These are phyloP conservation scores for Ephestia elutella DNA, from an alignment of 1,140 invertebrate genomes.

Conservation along the genomic window DNA sequence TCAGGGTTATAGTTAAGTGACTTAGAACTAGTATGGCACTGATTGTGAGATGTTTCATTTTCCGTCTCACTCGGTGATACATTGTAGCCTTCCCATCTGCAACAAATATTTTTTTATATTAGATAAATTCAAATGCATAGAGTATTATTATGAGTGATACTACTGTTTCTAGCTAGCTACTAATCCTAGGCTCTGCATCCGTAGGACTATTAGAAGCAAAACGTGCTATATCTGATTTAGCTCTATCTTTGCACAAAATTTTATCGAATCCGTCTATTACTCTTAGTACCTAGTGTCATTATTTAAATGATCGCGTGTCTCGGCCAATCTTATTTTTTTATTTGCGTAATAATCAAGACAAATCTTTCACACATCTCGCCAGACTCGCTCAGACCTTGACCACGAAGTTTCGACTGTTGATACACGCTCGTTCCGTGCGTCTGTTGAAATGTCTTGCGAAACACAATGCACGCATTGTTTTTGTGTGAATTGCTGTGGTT, in stretches of 20 bases:
- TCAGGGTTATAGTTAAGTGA: constrained; percentile 20
- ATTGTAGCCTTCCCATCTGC: constrained; percentile 48
- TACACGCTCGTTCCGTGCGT: background rate
- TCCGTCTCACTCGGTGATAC: constrained; percentile 52
- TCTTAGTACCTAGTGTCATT: too few relatives aligned
- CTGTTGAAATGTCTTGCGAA: background rate
- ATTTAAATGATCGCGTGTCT: too few relatives aligned
- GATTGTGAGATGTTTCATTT: constrained; percentile 36
- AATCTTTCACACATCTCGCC: too few relatives aligned
- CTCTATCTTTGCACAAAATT: too few relatives aligned
- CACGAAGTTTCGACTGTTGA: background rate
- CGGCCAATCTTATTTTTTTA: too few relatives aligned
- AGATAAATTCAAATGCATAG: background rate
- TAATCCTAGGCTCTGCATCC: too few relatives aligned
- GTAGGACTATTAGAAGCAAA: too few relatives aligned
- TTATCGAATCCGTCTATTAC: too few relatives aligned
- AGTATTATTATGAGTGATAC: too few relatives aligned
- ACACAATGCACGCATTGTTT: background rate
- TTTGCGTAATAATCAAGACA: too few relatives aligned
- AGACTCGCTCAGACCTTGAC: background rate
- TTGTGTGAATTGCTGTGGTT: background rate
- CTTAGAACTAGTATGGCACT: constrained; percentile 39
- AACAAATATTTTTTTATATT: constrained; percentile 31
- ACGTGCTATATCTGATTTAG: too few relatives aligned
- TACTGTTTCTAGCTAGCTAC: too few relatives aligned